Evolutionary conservation across 2,113 vertebrate genomes (phyloP), one percentile per base, ranked within the genome.

Genomic region (Lycaon pictus): DNA sequence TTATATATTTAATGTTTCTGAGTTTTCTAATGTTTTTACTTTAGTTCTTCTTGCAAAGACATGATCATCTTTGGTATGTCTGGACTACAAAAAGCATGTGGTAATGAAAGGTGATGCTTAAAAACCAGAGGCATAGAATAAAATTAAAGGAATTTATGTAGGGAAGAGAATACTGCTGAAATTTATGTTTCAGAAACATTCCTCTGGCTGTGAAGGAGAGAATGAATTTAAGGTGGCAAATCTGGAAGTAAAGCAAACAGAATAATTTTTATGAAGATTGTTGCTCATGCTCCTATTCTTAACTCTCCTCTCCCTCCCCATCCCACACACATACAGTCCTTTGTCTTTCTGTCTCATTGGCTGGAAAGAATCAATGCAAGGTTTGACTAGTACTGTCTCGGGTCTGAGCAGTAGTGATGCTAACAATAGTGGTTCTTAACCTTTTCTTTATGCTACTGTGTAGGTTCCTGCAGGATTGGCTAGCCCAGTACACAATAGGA

Each of bases 401-500:
- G 71, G 13, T 94, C 58, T 92, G 67, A 62, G 19, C 6, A 15
- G 32, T 3, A 11, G 7, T 79, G n/a, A 11, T 25, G 1, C 7
- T 62, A 60, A 20, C 22, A 6, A 10, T 2, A 15, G 5, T 86
- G 17, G 4, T 27, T 48, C 11, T 79, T 17, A 69, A 19, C 37
- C 15, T 62, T 5, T 58, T 12, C 8, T 82, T 58, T 22, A 13
- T 53, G 13, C 7, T 58, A 3, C 37, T 29, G 2, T 7, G 16
- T 62, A 85, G 16, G 10, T 7, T 4, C 7, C 19, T 0, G 0
- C 4, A 32, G 25, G 25, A 35, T 48, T 84, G 7, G 7, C 12
- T 80, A n/a, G 2, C 17, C 4, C 5, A 62, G 19, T 15, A 25
- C 7, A 32, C 10, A 0, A 13, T 15, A 53, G 10, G 7, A 2